Evolutionary conservation across 2,888 invertebrate species (phyloP).

Genomic region (Meiosimyza platycephala): DNA sequence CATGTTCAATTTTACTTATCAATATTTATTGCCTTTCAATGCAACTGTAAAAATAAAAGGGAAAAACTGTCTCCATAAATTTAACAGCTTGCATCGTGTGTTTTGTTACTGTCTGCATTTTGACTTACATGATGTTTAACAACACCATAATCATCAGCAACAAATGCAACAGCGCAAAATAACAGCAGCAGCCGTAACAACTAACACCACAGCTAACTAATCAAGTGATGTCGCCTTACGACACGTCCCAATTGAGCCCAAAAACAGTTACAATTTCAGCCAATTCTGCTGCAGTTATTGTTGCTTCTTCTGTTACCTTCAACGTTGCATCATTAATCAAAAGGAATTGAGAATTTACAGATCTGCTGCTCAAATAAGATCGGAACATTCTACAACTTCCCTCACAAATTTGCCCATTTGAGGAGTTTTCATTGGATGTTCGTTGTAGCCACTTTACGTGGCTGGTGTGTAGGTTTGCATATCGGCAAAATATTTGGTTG

Average conservation of each 20-base stretch:
- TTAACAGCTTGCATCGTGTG: background rate
- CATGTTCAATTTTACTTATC: slow-evolving; percentile 14
- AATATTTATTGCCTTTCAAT: slow-evolving; percentile 21
- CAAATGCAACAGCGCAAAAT: slow-evolving; percentile 13
- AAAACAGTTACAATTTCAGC: background rate
- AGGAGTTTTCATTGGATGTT: too few relatives aligned
- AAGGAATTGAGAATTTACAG: background rate
- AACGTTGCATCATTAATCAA: too few relatives aligned
- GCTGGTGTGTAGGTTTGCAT: too few relatives aligned
- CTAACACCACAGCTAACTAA: slow-evolving; percentile 1
- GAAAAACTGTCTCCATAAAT: slow-evolving; percentile 31
- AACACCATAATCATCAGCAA: slow-evolving; percentile 30
- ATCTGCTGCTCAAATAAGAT: background rate
- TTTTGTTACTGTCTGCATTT: slow-evolving; percentile 13
- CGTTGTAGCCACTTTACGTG: too few relatives aligned
- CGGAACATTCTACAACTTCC: too few relatives aligned
- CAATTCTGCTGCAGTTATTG: too few relatives aligned
- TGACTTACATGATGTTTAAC: slow-evolving; percentile 26
- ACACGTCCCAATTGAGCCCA: background rate
- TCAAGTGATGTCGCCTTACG: background rate
- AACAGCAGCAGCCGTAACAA: background rate
- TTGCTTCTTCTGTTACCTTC: too few relatives aligned
- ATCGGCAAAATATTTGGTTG: too few relatives aligned
- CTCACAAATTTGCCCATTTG: too few relatives aligned
- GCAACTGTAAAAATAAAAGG: background rate